phyloP scores from a whole-genome alignment of 2,113 vertebrate species.

The Xenopus tropicalis region UCB_Xtro_10.0 CM004449.2:64551501-64552000 shows the following conservation, averaged over 20 bases:
- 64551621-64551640: too few relatives aligned
- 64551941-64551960: neutral
- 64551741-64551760: constrained; percentile 34
- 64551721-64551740: constrained; percentile 35
- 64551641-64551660: too few relatives aligned
- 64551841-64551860: constrained; percentile 38
- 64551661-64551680: neutral
- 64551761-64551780: constrained; percentile 22
- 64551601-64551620: too few relatives aligned
- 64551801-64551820: constrained; percentile 13
- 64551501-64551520: constrained; percentile 47
- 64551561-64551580: too few relatives aligned
- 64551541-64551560: constrained; percentile 9
- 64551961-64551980: neutral
- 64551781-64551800: constrained; percentile 29
- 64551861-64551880: constrained; percentile 35
- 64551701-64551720: constrained; percentile 10
- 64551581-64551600: too few relatives aligned
- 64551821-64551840: constrained; percentile 39
- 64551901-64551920: constrained; percentile 28
- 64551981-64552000: too few relatives aligned
- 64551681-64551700: constrained; percentile 14
- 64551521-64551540: constrained; percentile 33
- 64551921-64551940: constrained; percentile 20
- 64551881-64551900: constrained; percentile 32